A percentile compares a stretch with the other conserved stretches of the same genome.
phyloP scores from a whole-genome alignment of 2,888 invertebrate species.

The Danaus chrysippus region DNA sequence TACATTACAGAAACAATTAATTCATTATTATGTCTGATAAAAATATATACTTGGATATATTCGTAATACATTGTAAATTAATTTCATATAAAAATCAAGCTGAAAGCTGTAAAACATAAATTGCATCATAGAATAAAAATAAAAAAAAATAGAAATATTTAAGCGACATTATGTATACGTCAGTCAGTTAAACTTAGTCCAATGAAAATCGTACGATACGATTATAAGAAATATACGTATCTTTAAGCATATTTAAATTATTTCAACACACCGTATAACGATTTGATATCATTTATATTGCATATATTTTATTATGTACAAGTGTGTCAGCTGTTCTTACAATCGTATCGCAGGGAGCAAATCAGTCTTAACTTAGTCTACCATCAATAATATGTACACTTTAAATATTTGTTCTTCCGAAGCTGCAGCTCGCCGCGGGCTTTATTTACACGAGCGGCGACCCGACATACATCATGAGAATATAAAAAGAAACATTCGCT shows the following conservation, averaged over 20 bases:
- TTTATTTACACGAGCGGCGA: slow-evolving; percentile 35
- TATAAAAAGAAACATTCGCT: slow-evolving; percentile 53
- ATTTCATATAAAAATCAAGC: slow-evolving; percentile 53
- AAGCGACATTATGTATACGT: slow-evolving; percentile 50
- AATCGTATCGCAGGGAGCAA: slow-evolving; percentile 47
- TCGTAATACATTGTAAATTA: slow-evolving; percentile 45
- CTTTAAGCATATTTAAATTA: too few species aligned
- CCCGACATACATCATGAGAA: slow-evolving; percentile 14
- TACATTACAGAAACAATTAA: too few species aligned
- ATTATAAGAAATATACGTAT: slow-evolving; percentile 14
- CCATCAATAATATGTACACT: slow-evolving; percentile 45
- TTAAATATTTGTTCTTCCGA: slow-evolving; percentile 39
- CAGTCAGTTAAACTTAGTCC: slow-evolving; percentile 59
- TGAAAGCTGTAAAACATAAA: slow-evolving; percentile 46
- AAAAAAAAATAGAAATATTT: slow-evolving; percentile 38
- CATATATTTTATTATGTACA: background rate
- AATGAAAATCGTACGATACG: slow-evolving; percentile 38
- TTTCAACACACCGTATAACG: too few species aligned
- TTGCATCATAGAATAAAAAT: slow-evolving; percentile 30
- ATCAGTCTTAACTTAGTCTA: slow-evolving; percentile 75
- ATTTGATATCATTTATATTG: too few species aligned
- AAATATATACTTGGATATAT: too few species aligned
- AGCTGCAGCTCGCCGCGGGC: slow-evolving; percentile 37
- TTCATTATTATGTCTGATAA: too few species aligned
- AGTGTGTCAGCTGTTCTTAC: background rate